Evolutionary conservation across 2,797 vertebrate genomes (phyloP).

Genomic region (Premnoplex brunnescens): DNA sequence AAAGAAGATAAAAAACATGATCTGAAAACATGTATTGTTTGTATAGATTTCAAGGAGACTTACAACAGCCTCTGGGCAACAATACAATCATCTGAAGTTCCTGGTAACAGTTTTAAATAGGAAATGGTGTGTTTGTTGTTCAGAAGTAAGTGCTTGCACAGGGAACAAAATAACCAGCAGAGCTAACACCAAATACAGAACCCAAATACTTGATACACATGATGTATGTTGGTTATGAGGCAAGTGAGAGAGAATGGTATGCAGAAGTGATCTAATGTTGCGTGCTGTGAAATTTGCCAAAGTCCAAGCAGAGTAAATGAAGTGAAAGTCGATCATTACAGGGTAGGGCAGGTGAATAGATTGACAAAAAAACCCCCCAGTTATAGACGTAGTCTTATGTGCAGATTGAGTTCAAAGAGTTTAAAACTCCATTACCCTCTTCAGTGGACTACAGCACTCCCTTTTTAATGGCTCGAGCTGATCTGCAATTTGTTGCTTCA

Average conservation of each 20-base stretch:
- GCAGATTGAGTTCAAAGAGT: background rate
- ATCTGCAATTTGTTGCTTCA: background rate
- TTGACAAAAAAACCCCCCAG: background rate
- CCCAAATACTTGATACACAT: rapidly evolving
- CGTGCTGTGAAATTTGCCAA: background rate
- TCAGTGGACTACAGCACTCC: background rate
- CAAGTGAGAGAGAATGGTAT: background rate
- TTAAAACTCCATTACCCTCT: background rate
- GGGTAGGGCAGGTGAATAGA: background rate
- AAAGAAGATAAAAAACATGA: background rate
- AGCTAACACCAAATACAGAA: background rate
- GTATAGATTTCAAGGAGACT: background rate
- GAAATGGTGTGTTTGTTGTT: background rate
- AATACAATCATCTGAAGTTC: background rate
- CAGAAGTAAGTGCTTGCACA: background rate
- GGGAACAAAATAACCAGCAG: background rate
- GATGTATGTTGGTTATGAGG: background rate
- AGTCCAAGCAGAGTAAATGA: background rate
- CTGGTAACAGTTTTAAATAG: background rate
- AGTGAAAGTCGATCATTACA: background rate
- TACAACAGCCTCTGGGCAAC: background rate
- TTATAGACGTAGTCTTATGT: background rate
- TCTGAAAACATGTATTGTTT: background rate
- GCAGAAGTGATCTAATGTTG: background rate
- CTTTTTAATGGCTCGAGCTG: background rate